phyloP scores from a whole-genome alignment of 2,888 invertebrate species.

The Morpho achilles region DNA sequence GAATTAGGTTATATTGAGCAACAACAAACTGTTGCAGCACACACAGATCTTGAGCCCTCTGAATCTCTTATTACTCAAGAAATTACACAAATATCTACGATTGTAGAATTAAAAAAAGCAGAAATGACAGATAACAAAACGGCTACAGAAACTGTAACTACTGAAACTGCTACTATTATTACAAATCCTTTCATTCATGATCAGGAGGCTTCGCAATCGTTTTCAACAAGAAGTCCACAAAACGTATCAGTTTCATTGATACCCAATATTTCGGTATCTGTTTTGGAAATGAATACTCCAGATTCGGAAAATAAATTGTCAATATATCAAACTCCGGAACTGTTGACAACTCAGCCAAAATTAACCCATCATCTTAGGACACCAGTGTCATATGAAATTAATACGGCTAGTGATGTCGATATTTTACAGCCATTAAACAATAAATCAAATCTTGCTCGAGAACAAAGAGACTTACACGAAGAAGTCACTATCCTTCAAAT shows the following conservation, averaged over 20 bases:
- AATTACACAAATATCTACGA: constrained; percentile 60
- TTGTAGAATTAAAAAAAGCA: constrained; percentile 66
- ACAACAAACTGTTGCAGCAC: constrained; percentile 76
- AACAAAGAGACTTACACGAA: constrained; percentile 55
- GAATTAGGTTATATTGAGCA: constrained; percentile 70
- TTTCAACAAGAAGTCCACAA: constrained; percentile 43
- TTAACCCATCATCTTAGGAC: constrained; percentile 62
- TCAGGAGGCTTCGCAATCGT: constrained; percentile 73
- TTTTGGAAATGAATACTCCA: constrained; percentile 80
- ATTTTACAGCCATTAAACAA: constrained; percentile 38
- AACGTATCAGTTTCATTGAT: constrained; percentile 69
- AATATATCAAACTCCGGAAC: constrained; percentile 42
- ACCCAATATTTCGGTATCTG: constrained; percentile 80
- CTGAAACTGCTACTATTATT: constrained; percentile 82
- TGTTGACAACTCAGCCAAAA: constrained; percentile 39
- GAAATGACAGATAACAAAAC: constrained; percentile 65
- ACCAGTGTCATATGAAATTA: constrained; percentile 62
- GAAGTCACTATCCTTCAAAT: constrained; percentile 62
- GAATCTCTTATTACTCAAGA: constrained; percentile 81
- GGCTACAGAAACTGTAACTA: constrained; percentile 71
- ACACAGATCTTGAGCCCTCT: constrained; percentile 75
- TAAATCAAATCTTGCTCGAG: constrained; percentile 44
- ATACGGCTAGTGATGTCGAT: constrained; percentile 58
- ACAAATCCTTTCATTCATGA: constrained; percentile 82
- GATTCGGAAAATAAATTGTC: constrained; percentile 82